A percentile compares a stretch with the other conserved stretches of the same genome.
These are phyloP conservation scores for Phycodurus eques DNA, from an alignment of 2,113 vertebrate genomes.

Conservation along the genomic window DNA sequence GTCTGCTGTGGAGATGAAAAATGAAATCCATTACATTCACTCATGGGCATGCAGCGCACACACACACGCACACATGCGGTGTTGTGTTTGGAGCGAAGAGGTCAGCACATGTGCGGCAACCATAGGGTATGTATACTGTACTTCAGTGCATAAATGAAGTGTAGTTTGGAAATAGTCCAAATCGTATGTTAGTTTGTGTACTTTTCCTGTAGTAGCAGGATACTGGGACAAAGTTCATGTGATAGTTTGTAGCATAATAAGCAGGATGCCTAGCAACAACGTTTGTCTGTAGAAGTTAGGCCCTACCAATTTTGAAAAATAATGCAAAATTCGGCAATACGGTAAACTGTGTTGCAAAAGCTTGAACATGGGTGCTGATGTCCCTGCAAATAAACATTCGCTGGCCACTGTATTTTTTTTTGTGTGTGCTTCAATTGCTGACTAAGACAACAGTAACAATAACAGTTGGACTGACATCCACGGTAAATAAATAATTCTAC, in stretches of 20 bases:
- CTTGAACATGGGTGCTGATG: no score
- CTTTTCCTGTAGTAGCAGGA: background rate
- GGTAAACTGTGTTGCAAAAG: background rate
- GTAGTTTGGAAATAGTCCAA: conserved; percentile 2
- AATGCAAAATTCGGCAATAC: background rate
- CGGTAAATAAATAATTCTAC: no score
- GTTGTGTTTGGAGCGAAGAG: conserved; percentile 7
- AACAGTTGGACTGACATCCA: no score
- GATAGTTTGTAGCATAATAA: background rate
- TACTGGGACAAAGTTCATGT: background rate
- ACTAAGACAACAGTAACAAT: background rate
- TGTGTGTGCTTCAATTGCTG: background rate
- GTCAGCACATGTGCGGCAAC: conserved; percentile 4
- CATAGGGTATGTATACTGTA: conserved; percentile 5
- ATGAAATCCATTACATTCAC: conserved; percentile 4
- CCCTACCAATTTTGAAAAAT: background rate
- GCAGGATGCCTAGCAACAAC: background rate
- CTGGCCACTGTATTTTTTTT: background rate
- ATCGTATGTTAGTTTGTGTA: conserved; percentile 1
- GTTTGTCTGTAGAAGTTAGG: background rate
- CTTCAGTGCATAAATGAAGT: conserved; percentile 4
- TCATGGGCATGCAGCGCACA: conserved; percentile 16
- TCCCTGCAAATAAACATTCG: background rate
- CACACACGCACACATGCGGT: conserved; percentile 9
- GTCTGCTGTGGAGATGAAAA: conserved; percentile 8